Evolutionary conservation across 2,797 vertebrate species (phyloP).

Genomic region (Phrynocephalus forsythii): DNA sequence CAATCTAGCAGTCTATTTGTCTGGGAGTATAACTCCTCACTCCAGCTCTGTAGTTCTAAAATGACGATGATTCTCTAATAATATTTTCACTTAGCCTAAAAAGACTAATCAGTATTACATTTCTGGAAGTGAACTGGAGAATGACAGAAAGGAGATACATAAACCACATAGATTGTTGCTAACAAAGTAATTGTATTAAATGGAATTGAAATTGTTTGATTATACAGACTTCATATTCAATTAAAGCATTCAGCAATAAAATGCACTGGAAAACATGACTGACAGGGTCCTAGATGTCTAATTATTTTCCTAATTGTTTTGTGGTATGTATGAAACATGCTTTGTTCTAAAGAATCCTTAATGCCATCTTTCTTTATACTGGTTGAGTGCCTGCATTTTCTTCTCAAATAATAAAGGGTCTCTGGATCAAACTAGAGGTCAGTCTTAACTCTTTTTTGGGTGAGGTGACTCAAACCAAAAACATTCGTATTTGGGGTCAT

Average conservation of each 20-base stretch:
- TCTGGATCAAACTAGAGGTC: too few relatives aligned
- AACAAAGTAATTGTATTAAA: conserved; percentile 40
- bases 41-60: background rate
- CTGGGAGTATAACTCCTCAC: too few relatives aligned
- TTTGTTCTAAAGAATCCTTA: too few relatives aligned
- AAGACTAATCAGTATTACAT: conserved; percentile 46
- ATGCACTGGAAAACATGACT: background rate
- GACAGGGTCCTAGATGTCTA: too few relatives aligned
- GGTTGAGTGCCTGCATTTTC: too few relatives aligned
- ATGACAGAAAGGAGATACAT: conserved; percentile 37
- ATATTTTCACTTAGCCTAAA: conserved; percentile 37
- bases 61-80: background rate
- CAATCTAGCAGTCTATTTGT: background rate
- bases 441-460: too few relatives aligned
- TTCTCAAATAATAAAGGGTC: too few relatives aligned
- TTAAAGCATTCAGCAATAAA: conserved; percentile 56
- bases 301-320: too few relatives aligned
- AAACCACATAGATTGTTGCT: conserved; percentile 26
- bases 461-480: too few relatives aligned
- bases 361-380: too few relatives aligned
- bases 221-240: conserved; percentile 43
- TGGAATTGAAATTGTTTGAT: conserved; percentile 52
- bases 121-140: conserved; percentile 53
- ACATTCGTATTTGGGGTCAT: too few relatives aligned
- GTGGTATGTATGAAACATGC: too few relatives aligned